These are phyloP conservation scores for Coracopsis vasa DNA, from an alignment of 2,113 vertebrate genomes.

Conservation along the genomic window DNA sequence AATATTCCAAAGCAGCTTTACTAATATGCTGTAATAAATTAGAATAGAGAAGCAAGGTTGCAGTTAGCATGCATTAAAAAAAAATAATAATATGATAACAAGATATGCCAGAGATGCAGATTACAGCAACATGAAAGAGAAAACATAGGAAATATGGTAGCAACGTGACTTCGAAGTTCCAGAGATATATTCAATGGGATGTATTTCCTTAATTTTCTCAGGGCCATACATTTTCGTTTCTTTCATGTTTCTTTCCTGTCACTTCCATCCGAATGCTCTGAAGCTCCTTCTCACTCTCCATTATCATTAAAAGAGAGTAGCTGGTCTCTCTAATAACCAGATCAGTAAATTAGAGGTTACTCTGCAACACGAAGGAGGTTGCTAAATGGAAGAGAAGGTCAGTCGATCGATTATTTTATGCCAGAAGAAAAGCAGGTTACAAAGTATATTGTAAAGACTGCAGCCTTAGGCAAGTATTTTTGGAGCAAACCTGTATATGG, in stretches of 20 bases:
- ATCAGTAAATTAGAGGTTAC: neutral
- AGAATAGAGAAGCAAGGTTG: conserved; percentile 34
- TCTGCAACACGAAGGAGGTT: neutral
- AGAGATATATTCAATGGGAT: neutral
- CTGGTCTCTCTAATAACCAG: neutral
- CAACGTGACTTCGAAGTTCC: neutral
- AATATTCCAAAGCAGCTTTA: conserved; percentile 66
- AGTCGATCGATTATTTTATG: neutral
- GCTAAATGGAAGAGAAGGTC: neutral
- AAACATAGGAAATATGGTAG: neutral
- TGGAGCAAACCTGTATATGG: neutral
- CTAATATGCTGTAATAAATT: conserved; percentile 67
- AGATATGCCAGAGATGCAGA: neutral
- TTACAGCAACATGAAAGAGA: neutral
- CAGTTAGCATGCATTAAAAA: neutral
- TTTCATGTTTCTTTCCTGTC: neutral
- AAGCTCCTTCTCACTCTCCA: neutral
- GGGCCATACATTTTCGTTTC: neutral
- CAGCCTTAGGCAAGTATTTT: neutral
- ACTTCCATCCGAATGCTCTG: neutral
- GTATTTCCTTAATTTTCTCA: neutral
- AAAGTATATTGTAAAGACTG: neutral
- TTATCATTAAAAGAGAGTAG: neutral
- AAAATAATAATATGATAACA: neutral
- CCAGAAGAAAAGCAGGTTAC: neutral